Base-by-base conservation (phyloP, 2,113 vertebrate species). In the Poecilia latipinna region DNA sequence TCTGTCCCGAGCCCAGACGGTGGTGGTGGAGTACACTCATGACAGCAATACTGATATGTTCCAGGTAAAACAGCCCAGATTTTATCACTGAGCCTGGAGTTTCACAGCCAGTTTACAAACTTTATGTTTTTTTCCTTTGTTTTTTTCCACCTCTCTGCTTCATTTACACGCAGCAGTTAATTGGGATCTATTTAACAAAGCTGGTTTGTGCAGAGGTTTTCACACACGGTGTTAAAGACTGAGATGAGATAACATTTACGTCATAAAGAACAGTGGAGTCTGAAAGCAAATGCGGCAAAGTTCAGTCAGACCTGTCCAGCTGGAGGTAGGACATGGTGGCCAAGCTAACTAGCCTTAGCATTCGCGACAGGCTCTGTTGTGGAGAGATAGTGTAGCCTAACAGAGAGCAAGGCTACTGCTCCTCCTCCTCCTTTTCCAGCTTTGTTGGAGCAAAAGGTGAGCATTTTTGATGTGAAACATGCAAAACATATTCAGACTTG, bases 1-100 rank as follows among this genome's bases (percentile, higher is more conserved):
- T 31, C 94, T 99, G 86, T 99, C 98, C 84, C 95, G 98, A 86
- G 96, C 92, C 61, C 97, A 99, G 92, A 99, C 98, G 4, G 98
- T 99, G 83, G 98, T 99, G 91, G 98, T 99, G 88, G 98, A 99
- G 93, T 99, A 99, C 88, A 99, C 96, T 19, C 96, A 99, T 84
- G 98, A 99, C 94, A 96, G 95, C 95, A 98, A 96, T 93, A 97
- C 96, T 64, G 98, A 99, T 91, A 99, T 99, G 98, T 99, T 99
- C 89, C 95, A 95, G 95, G 94, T 95, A 86, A 75, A 75, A 6
- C 12, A 44, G 15, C 15, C 51, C 51, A 54, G 51, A 2, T 57
- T 57, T 67, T 73, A 74, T n/a, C 66, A n/a, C 65, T 22, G 1
- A 26, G 26, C 48, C 35, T 62, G 15, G 26, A 68, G 51, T 72